A percentile compares a stretch with the other conserved stretches of the same genome.
phyloP scores from a whole-genome alignment of 1,140 invertebrate species.

The Trissolcus basalis region DNA sequence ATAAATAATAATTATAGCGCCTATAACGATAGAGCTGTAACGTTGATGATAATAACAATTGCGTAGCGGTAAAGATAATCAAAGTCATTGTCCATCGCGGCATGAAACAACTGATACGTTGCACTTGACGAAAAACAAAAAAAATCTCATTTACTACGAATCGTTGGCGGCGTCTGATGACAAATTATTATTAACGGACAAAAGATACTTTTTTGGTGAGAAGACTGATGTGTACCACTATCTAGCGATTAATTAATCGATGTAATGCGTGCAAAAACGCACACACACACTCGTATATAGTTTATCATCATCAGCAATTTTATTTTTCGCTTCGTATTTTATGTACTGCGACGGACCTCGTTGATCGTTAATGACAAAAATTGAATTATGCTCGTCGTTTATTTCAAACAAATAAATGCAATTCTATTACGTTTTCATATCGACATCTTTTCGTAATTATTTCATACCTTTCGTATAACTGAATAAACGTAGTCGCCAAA shows the following conservation, averaged over 20 bases:
- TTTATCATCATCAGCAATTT: neutral
- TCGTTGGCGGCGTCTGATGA: constrained; percentile 17
- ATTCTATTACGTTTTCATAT: constrained; percentile 42
- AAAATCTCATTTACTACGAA: constrained; percentile 21
- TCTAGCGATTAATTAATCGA: too few relatives aligned
- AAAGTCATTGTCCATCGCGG: constrained; percentile 49
- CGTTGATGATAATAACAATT: constrained; percentile 53
- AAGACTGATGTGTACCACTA: too few relatives aligned
- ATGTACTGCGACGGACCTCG: neutral
- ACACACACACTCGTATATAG: too few relatives aligned
- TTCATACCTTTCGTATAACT: constrained; percentile 27
- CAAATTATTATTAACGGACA: neutral
- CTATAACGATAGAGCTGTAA: constrained; percentile 51
- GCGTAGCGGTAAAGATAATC: constrained; percentile 53
- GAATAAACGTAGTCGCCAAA: constrained; percentile 14
- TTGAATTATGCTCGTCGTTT: constrained; percentile 7
- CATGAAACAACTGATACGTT: neutral
- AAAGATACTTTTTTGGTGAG: too few relatives aligned
- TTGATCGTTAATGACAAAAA: neutral
- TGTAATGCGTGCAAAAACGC: neutral
- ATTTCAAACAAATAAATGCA: constrained; percentile 42
- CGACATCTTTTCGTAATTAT: constrained; percentile 9
- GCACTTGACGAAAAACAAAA: constrained; percentile 29
- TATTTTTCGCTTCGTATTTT: neutral
- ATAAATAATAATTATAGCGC: constrained; percentile 62